Conservation (phyloP, 2,888 invertebrate genomes). For the Ceratothoa steindachneri region DNA sequence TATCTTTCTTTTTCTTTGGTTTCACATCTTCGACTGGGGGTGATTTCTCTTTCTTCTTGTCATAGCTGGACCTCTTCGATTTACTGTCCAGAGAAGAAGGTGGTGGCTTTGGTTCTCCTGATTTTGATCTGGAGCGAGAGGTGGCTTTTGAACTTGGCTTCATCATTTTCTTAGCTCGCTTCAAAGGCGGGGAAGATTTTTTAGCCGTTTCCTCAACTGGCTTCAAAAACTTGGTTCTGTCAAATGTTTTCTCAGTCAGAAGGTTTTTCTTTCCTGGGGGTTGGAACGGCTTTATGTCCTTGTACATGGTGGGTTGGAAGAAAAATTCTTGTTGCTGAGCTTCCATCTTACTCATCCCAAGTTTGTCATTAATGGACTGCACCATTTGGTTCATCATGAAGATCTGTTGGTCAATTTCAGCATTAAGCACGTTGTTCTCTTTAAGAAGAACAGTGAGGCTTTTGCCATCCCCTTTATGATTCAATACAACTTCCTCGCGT, state of each 20-base stretch:
- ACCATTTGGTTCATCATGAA: constrained; percentile 22
- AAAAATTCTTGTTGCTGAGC: neutral
- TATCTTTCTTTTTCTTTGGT: constrained; percentile 1
- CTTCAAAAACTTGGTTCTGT: neutral
- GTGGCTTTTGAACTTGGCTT: neutral
- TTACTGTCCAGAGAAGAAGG: neutral
- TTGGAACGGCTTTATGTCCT: neutral
- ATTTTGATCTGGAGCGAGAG: neutral
- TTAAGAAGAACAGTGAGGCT: constrained; percentile 22
- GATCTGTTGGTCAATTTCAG: constrained; percentile 32
- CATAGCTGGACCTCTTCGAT: neutral
- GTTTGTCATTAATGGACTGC: neutral
- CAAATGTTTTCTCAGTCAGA: neutral
- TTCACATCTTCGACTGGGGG: neutral
- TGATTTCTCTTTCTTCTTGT: constrained; percentile 3
- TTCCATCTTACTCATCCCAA: neutral
- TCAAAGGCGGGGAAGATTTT: neutral
- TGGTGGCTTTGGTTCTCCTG: neutral
- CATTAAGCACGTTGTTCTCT: constrained; percentile 23
- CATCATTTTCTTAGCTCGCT: neutral
- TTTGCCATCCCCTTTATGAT: constrained; percentile 28
- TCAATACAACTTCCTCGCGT: constrained; percentile 16
- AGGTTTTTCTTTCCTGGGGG: neutral
- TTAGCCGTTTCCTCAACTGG: neutral
- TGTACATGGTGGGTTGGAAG: constrained; percentile 6